Evolutionary conservation across 2,888 invertebrate genomes (phyloP).

Genomic region (Dryococelus australis): DNA sequence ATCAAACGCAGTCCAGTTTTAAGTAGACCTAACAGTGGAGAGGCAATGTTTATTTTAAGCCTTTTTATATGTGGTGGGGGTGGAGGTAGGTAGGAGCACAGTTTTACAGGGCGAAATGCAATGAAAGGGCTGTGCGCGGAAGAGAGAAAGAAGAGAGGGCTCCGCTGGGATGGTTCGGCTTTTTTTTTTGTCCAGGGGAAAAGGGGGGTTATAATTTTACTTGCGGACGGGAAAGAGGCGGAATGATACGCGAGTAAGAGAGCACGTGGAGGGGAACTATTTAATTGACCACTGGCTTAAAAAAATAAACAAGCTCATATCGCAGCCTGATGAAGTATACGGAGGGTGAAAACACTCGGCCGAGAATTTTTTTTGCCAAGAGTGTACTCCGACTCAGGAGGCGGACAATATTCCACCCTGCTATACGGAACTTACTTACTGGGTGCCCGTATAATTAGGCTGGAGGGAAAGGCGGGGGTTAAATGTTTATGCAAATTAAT

Average conservation of each 20-base stretch:
- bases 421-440: background rate
- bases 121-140: slow-evolving; percentile 11
- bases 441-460: background rate
- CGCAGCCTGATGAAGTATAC: slow-evolving; percentile 40
- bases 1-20: slow-evolving; percentile 43
- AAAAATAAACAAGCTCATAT: slow-evolving; percentile 43
- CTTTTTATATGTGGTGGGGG: slow-evolving; percentile 38
- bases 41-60: slow-evolving; percentile 44
- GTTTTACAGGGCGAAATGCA: slow-evolving; percentile 35
- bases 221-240: slow-evolving; percentile 32
- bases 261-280: slow-evolving; percentile 31
- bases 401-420: background rate
- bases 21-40: slow-evolving; percentile 38
- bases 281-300: slow-evolving; percentile 42
- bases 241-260: slow-evolving; percentile 27
- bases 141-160: slow-evolving; percentile 23
- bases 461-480: background rate
- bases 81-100: slow-evolving; percentile 23
- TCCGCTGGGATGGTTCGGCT: slow-evolving; percentile 23
- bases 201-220: slow-evolving; percentile 34
- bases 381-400: background rate
- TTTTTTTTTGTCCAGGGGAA: background rate
- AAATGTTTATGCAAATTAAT: slow-evolving; percentile 30
- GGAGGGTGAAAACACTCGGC: slow-evolving; percentile 25
- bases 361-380: background rate